Evolutionary conservation across 2,888 invertebrate species (phyloP), one percentile per base, ranked within the genome.

Genomic region (Drosophila anomalipes): DNA sequence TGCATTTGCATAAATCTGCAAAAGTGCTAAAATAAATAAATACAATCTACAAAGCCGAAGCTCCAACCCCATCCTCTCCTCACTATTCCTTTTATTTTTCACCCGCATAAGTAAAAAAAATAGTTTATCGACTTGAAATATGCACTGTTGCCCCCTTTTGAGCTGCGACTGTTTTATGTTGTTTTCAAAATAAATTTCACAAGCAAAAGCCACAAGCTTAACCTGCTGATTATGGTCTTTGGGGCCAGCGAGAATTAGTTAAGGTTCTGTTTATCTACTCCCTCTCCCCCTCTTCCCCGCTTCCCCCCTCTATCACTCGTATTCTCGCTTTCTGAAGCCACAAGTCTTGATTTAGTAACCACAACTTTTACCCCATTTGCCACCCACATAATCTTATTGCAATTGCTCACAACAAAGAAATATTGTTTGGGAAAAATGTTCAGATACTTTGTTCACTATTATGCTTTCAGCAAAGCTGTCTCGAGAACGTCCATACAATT

Each of bases 1-100:
- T 89, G 70, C 73, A 82, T 89, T 89, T 89, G 83, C 89, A 86
- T 89, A 84, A 89, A 89, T 89, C 82, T 78, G 70, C 70, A 68
- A 68, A 47, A 77, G 62, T 70, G 37, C 51, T 70, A 61, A 52
- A 60, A 65, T 56, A 79, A 65, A 65, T 59, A 76, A 69, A 69
- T 60, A 79, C 63, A 78, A 64, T 71, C 71, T 35, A 4, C 54
- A 56, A 14, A 22, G 47, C 28, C 37, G 5, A 53, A 14, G 28
- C 37, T 19, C 6, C n/a, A 9, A 41, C 37, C 39, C 67, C 37
- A 28, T 2, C 12, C 5, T 7, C 7, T 26, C 26, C 16, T 3
- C 16, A 22, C 22, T 22, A 9, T 14, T 14, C 7, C 3, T 2
- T 14, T 16, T 35, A 19, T 2, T 16, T 9, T 16, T 22, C 33